A percentile compares a stretch with the other conserved stretches of the same genome.
Conservation (phyloP, 2,797 vertebrate genomes). For the Notoglanidium macrostoma region DNA sequence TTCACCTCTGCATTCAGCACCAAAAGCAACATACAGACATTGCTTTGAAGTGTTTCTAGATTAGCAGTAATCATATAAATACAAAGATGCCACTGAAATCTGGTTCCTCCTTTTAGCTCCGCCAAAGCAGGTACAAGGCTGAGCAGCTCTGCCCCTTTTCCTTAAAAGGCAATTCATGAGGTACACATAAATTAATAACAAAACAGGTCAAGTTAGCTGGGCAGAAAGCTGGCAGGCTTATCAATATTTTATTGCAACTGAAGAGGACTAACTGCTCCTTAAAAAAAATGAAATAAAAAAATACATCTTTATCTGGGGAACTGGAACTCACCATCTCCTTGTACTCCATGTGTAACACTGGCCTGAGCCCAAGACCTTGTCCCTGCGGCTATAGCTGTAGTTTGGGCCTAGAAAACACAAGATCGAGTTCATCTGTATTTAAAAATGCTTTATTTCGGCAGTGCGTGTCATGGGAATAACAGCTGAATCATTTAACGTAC, state of each 20-base stretch:
- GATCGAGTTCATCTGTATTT: slow-evolving; percentile 5
- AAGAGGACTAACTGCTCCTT: neutral
- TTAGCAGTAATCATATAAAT: neutral
- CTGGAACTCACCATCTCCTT: slow-evolving; percentile 86
- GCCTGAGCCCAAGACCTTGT: slow-evolving; percentile 96
- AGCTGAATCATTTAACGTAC: neutral
- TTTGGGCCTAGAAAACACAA: slow-evolving; percentile 73
- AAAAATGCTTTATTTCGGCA: neutral
- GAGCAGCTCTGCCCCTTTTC: neutral
- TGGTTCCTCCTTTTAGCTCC: neutral
- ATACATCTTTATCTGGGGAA: neutral
- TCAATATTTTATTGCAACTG: neutral
- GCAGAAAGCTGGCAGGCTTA: neutral
- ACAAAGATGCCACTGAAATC: neutral
- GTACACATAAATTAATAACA: neutral
- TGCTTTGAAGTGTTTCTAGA: neutral
- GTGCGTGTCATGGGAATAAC: neutral
- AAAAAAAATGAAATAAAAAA: no score
- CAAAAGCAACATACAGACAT: neutral
- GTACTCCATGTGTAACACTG: slow-evolving; percentile 92
- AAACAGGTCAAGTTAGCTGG: neutral
- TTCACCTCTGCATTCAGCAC: neutral
- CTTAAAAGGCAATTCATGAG: neutral
- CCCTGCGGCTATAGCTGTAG: slow-evolving; percentile 85
- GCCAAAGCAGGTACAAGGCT: neutral